Percentiles rank a stretch among this genome's conserved stretches.
These are phyloP conservation scores for Callyntrura guangdongensis DNA, from an alignment of 2,888 invertebrate genomes.

Conservation along the genomic window DNA sequence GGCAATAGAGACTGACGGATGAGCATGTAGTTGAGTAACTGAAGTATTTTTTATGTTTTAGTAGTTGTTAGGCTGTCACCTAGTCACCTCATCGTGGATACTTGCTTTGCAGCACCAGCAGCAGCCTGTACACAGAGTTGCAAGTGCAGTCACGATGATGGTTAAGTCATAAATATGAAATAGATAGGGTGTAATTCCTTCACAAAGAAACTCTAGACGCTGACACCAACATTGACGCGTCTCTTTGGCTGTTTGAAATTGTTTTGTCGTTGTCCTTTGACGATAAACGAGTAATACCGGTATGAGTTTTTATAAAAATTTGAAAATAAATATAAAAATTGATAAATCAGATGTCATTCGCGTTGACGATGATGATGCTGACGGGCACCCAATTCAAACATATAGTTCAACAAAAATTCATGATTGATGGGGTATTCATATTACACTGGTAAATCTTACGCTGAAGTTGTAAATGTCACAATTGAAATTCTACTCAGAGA, in stretches of 20 bases:
- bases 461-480: not conserved
- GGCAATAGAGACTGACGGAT: slow-evolving; percentile 16
- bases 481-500: not conserved
- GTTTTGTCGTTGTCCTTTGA: slow-evolving; percentile 54
- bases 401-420: slow-evolving; percentile 20
- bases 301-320: slow-evolving; percentile 51
- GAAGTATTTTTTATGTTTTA: slow-evolving; percentile 9
- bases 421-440: slow-evolving; percentile 60
- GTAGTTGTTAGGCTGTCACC: slow-evolving; percentile 11
- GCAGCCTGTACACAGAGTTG: not conserved
- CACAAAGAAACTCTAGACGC: not conserved
- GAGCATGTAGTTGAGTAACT: slow-evolving; percentile 17
- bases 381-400: slow-evolving; percentile 16
- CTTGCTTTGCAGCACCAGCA: not conserved
- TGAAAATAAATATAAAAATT: slow-evolving; percentile 14
- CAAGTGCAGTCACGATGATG: slow-evolving; percentile 22
- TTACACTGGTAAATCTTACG: slow-evolving; percentile 31
- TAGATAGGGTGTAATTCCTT: not conserved
- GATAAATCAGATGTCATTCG: slow-evolving; percentile 46
- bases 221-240: slow-evolving; percentile 5
- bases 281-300: slow-evolving; percentile 62
- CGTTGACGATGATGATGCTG: not conserved
- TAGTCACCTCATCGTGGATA: slow-evolving; percentile 19
- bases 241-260: not conserved
- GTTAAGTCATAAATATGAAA: slow-evolving; percentile 11